Evolutionary conservation across 2,113 vertebrate species (phyloP).

Genomic region (Cololabis saira): DNA sequence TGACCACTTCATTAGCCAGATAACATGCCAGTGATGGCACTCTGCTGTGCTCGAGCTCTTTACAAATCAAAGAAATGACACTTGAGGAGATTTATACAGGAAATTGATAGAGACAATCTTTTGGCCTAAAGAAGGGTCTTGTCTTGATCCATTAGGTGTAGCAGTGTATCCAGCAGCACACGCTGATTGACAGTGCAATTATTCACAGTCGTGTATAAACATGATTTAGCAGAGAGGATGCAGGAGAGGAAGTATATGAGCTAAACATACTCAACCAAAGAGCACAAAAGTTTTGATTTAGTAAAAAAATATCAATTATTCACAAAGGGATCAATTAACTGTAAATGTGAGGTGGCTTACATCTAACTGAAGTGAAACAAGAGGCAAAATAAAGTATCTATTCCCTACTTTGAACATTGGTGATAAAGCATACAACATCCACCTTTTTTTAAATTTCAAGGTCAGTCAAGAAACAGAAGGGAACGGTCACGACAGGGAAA

Average conservation of each 20-base stretch:
- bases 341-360: too few relatives aligned
- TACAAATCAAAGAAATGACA: slow-evolving; percentile 33
- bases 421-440: not conserved
- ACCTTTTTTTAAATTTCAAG: too few relatives aligned
- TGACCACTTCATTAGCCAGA: slow-evolving; percentile 54
- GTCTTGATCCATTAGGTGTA: slow-evolving; percentile 39
- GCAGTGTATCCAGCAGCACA: slow-evolving; percentile 5
- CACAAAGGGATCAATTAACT: too few relatives aligned
- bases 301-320: not conserved
- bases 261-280: not conserved
- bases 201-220: slow-evolving; percentile 14
- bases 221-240: not conserved
- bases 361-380: slow-evolving; percentile 23
- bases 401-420: not conserved
- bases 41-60: slow-evolving; percentile 27
- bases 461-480: too few relatives aligned
- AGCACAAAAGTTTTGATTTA: slow-evolving; percentile 8
- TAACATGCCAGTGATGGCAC: slow-evolving; percentile 55
- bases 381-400: not conserved
- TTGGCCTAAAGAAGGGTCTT: slow-evolving; percentile 37
- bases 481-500: not conserved
- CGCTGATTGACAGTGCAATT: slow-evolving; percentile 28
- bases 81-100: slow-evolving; percentile 28
- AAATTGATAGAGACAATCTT: slow-evolving; percentile 29
- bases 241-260: not conserved